phyloP scores from a whole-genome alignment of 30 jellyfish, hydroid and myxozoan genomes.

The Aurelia sp. region DNA sequence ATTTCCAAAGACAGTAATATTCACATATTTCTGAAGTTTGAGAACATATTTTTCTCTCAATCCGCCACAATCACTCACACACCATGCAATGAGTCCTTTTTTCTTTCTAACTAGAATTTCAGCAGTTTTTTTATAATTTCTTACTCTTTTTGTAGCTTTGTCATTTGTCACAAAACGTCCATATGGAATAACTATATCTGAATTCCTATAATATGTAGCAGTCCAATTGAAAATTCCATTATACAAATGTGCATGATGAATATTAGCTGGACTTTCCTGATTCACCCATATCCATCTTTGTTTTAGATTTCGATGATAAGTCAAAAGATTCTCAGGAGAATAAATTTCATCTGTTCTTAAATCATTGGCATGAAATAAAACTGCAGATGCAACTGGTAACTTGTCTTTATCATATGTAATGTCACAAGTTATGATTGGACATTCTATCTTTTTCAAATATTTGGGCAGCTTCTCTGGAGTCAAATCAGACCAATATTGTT shows the following conservation, averaged over 20 bases:
- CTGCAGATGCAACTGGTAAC: slow-evolving; percentile 80
- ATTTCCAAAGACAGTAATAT: slow-evolving; percentile 90
- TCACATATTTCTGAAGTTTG: slow-evolving; percentile 72
- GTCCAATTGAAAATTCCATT: slow-evolving; percentile 95
- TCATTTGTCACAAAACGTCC: slow-evolving; percentile 20
- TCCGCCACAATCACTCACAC: slow-evolving; percentile 94
- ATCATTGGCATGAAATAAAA: slow-evolving; percentile 91
- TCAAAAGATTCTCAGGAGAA: slow-evolving; percentile 30
- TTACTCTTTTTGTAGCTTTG: no score
- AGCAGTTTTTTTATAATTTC: background rate
- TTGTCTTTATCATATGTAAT: slow-evolving; percentile 72
- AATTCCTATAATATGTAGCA: slow-evolving; percentile 79
- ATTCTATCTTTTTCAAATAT: slow-evolving; percentile 33
- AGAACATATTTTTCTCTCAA: slow-evolving; percentile 74
- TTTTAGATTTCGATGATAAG: slow-evolving; percentile 23
- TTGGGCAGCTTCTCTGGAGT: slow-evolving; percentile 25
- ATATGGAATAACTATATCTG: slow-evolving; percentile 91
- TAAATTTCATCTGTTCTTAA: slow-evolving; percentile 52
- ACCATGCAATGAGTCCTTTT: slow-evolving; percentile 74
- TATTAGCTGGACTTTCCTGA: slow-evolving; percentile 89
- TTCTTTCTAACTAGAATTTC: slow-evolving; percentile 14
- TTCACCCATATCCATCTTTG: slow-evolving; percentile 94
- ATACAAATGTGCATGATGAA: slow-evolving; percentile 35
- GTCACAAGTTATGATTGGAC: slow-evolving; percentile 68
- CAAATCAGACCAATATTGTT: slow-evolving; percentile 42